These are phyloP conservation scores for Trichoplax adhaerens DNA, from an alignment of 37 sponge, comb jelly and placozoan species.

Conservation along the genomic window DNA sequence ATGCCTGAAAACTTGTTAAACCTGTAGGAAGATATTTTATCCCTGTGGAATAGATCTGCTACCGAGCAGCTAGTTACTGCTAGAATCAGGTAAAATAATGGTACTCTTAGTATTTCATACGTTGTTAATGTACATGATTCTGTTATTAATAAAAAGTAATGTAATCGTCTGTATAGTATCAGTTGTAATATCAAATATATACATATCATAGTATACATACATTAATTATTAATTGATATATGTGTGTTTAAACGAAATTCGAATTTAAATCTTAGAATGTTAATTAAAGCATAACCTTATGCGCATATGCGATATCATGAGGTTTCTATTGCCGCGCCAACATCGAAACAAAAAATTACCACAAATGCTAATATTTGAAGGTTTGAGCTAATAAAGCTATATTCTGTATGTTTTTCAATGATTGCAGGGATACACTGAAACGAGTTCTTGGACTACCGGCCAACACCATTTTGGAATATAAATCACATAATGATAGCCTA, in stretches of 20 bases:
- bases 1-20: too few relatives aligned
- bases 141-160: background rate
- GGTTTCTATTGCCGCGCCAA: too few relatives aligned
- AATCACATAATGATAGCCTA: constrained; percentile 64
- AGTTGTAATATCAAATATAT: too few relatives aligned
- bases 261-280: constrained; percentile 1
- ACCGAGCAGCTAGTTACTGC: constrained; percentile 35
- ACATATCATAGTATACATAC: background rate
- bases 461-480: constrained; percentile 77
- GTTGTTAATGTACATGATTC: background rate
- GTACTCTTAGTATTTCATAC: background rate
- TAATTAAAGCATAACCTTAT: too few relatives aligned
- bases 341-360: too few relatives aligned
- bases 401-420: too few relatives aligned
- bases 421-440: constrained; percentile 61
- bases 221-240: background rate
- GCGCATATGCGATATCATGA: too few relatives aligned
- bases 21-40: constrained; percentile 60
- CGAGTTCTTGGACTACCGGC: constrained; percentile 60
- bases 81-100: constrained; percentile 42
- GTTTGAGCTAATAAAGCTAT: too few relatives aligned
- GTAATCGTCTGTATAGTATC: too few relatives aligned
- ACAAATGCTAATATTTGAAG: too few relatives aligned
- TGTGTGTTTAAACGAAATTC: background rate
- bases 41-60: constrained; percentile 84